Conservation (phyloP, 1,140 invertebrate genomes). For the Paralvinella palmiformis region DNA sequence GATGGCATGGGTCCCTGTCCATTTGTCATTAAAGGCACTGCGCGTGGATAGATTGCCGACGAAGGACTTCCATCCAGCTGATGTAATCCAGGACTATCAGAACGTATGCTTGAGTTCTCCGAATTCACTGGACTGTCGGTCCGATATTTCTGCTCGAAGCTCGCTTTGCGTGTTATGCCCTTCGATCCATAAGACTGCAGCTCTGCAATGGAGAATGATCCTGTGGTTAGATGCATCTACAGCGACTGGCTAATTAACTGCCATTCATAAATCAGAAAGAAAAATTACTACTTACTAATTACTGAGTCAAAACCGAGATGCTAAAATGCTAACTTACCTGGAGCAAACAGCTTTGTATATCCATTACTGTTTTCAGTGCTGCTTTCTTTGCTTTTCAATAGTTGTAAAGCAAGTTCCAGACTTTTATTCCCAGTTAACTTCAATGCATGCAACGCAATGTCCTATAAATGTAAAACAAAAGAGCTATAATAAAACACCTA, state of each 20-base stretch:
- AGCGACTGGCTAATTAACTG: neutral
- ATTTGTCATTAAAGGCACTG: too few relatives aligned
- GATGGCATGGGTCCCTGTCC: too few relatives aligned
- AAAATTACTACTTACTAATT: neutral
- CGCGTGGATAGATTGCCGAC: too few relatives aligned
- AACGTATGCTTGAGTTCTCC: constrained; percentile 79
- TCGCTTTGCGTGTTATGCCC: constrained; percentile 64
- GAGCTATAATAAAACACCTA: too few relatives aligned
- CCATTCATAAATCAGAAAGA: neutral
- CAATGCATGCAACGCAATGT: too few relatives aligned
- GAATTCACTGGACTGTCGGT: constrained; percentile 68
- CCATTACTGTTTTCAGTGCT: too few relatives aligned
- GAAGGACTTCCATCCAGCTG: too few relatives aligned
- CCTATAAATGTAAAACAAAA: too few relatives aligned
- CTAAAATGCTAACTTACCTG: neutral
- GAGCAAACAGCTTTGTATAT: too few relatives aligned
- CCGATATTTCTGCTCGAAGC: constrained; percentile 64
- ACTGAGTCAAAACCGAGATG: neutral
- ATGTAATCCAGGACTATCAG: constrained; percentile 79
- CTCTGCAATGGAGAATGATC: neutral
- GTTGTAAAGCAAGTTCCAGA: too few relatives aligned
- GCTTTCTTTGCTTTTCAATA: too few relatives aligned
- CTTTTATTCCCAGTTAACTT: too few relatives aligned
- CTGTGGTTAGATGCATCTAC: neutral
- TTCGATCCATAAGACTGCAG: neutral